Base-by-base conservation (phyloP, 1,140 invertebrate genomes). In the Bombus superbus region DNA sequence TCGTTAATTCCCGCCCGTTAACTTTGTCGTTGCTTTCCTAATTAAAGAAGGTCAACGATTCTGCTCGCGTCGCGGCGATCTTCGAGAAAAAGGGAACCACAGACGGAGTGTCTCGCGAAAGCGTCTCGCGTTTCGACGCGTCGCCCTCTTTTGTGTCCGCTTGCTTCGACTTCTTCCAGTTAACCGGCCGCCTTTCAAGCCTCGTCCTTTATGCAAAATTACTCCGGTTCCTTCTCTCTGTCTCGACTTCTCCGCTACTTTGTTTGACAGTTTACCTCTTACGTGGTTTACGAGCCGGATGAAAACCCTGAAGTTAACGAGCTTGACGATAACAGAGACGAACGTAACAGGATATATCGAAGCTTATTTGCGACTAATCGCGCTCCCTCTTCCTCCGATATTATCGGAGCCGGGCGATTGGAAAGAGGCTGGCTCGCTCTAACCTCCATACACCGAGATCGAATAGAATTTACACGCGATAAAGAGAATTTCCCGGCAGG, bases 41-140 rank as follows among this genome's bases (percentile, higher is more conserved):
- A 84, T 78, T 78, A 77, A 84, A 44, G 82, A 44, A 84, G 66
- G 66, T 84, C 66, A 84, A 44, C 62, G 44, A 66, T 83, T 76
- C 35, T 28, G 42, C 13, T 8, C 9, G 22, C 68, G 66, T 15
- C 42, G n/a, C n/a, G 28, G 40, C 35, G 18, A 59, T 40, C 32
- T 35, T 76, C 32, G 71, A 66, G 32, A 53, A 28, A 75, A 82
- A n/a, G 22, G 18, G 81, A 6, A 10, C 18, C 42, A n/a, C 72
- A 18, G 42, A 44, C n/a, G 15, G n/a, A 8, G n/a, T 10, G 40
- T 1, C 15, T 74, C 8, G 35, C 2, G 53, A 77, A 59, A 62
- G 53, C 44, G 32, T 59, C 22, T 15, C 35, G 10, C 42, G 59
- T 64, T 78, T 42, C 42, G 13, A 77, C 59, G 62, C 28, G 57